Evolutionary conservation across 2,113 vertebrate genomes (phyloP), one percentile per base, ranked within the genome.

Genomic region (Toxotes jaculatrix): DNA sequence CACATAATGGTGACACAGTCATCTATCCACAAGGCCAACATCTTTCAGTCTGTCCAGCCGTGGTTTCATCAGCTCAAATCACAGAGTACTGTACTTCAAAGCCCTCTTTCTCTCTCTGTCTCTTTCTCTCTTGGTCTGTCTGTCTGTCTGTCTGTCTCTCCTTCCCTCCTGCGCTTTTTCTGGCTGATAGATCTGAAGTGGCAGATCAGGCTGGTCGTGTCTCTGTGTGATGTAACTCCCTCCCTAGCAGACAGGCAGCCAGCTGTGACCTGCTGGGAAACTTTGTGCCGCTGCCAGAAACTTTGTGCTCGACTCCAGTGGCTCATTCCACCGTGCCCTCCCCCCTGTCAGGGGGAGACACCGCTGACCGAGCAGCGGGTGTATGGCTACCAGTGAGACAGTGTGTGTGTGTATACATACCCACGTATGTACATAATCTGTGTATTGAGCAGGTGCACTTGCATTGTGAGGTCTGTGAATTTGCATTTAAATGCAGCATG

Each of bases 141-240:
- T 49, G 38, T 74, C 64, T 70, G 3, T 63, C 67, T 69, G 27
- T 80, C 70, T 49, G 27, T 69, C 56, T 75, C 59, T 64, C 74
- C 53, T 60, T 80, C 80, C 74, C 68, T 88, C 86, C 59, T 71
- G 87, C 21, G 70, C 68, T 78, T 67, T 82, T 47, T 84, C 83
- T 84, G 86, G 84, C 83, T 90, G 83, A 87, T 77, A 80, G 79
- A 91, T 91, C 67, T 89, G 85, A 91, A 90, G 79, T 84, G 89
- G 82, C 91, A 90, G 89, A 91, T 88, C 80, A 86, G 85, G 84
- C 85, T 80, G 82, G 85, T 91, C 57, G 80, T 83, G 80, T 80
- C 82, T 82, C 55, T 80, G 88, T 81, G 88, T 91, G 90, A 91
- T 91, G 89, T 83, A 89, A 92, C 87, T 77, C 77, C 69, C 74